Percentiles rank a stretch among this genome's conserved stretches.
Evolutionary conservation across 2,888 invertebrate species (phyloP).

Genomic region (Lutraria lutraria): DNA sequence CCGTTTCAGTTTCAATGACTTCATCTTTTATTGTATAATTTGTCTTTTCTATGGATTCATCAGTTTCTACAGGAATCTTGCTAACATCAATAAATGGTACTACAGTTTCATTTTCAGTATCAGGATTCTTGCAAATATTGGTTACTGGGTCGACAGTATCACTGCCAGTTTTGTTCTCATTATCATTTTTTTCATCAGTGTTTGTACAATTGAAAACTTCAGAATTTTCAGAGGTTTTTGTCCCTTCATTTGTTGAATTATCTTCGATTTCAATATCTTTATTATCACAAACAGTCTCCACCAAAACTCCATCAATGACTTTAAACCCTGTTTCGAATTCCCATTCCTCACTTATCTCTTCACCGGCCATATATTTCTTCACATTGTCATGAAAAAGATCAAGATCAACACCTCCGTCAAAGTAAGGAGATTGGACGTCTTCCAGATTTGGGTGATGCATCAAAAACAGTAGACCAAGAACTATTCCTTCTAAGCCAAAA

Average conservation of each 20-base stretch:
- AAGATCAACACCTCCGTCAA: not conserved
- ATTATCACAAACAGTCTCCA: constrained; percentile 5
- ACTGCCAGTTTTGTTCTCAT: not conserved
- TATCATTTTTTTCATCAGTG: not conserved
- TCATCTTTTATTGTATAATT: not conserved
- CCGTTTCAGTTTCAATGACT: not conserved
- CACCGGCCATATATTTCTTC: constrained; percentile 53
- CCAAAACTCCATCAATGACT: constrained; percentile 38
- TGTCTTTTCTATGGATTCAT: not conserved
- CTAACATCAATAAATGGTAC: not conserved
- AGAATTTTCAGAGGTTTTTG: not conserved
- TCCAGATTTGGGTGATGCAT: constrained; percentile 56
- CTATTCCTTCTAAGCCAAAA: constrained; percentile 45
- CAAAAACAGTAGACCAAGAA: constrained; percentile 53
- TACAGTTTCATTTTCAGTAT: not conserved
- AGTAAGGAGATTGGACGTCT: constrained; percentile 42
- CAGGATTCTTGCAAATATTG: not conserved
- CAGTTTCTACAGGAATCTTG: not conserved
- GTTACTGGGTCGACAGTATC: not conserved
- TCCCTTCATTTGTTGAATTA: not conserved
- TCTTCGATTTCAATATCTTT: not conserved
- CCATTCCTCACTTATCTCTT: constrained; percentile 37
- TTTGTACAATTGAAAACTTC: not conserved
- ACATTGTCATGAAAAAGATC: constrained; percentile 51
- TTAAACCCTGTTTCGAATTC: constrained; percentile 39